These are phyloP conservation scores for Meloidogyne chitwoodi DNA, from an alignment of 1,140 invertebrate species.

Conservation along the genomic window DNA sequence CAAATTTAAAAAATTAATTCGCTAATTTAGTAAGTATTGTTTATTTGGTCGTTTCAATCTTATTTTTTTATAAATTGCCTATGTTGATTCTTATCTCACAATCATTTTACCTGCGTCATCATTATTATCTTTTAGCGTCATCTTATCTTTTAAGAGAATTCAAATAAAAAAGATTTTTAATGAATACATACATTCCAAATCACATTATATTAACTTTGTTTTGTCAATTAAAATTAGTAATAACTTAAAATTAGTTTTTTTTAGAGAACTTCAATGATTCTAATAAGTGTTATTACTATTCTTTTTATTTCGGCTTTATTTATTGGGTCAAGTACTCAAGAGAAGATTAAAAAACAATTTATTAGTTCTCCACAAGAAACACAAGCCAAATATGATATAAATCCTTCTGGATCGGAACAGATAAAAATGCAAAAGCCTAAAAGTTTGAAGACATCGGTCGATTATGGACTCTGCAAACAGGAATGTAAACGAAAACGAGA, in stretches of 20 bases:
- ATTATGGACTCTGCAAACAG: conserved; percentile 36
- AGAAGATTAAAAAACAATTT: neutral
- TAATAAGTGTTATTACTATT: neutral
- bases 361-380: neutral
- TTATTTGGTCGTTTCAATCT: neutral
- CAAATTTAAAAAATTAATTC: too few species aligned
- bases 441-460: conserved; percentile 22
- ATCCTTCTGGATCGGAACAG: neutral
- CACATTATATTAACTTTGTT: neutral
- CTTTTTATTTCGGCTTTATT: neutral
- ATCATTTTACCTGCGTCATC: neutral
- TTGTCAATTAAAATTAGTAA: neutral
- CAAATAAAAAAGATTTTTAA: neutral
- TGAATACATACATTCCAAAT: neutral
- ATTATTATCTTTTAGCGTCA: neutral
- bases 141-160: neutral
- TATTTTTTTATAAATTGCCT: neutral
- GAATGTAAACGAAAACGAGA: conserved; percentile 36
- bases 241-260: neutral
- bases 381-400: neutral
- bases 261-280: neutral
- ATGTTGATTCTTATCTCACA: neutral
- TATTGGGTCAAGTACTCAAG: neutral
- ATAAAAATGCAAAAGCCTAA: conserved; percentile 30
- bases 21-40: too few species aligned